phyloP scores from a whole-genome alignment of 1,140 invertebrate species.

The Cydia splendana region DNA sequence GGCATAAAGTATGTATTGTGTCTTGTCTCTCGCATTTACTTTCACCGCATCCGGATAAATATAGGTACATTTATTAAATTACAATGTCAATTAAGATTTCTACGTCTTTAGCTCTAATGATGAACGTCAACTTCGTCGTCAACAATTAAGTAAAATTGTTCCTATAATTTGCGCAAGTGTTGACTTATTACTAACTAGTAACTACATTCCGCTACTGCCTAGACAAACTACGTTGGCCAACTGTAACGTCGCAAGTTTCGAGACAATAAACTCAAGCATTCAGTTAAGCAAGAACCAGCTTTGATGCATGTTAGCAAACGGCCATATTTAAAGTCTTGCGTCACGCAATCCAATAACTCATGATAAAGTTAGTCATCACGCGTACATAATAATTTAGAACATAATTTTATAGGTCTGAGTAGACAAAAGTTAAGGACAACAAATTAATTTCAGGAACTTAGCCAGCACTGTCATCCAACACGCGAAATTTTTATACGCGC shows the following conservation, averaged over 20 bases:
- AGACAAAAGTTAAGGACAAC: too few relatives aligned
- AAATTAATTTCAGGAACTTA: too few relatives aligned
- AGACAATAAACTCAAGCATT: constrained; percentile 22
- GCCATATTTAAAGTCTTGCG: constrained; percentile 18
- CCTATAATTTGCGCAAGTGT: background rate
- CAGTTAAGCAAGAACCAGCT: constrained; percentile 22
- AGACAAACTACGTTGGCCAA: background rate
- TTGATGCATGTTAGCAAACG: constrained; percentile 24
- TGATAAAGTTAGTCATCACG: constrained; percentile 15
- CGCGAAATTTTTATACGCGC: too few relatives aligned
- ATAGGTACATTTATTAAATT: background rate
- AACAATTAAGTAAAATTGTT: background rate
- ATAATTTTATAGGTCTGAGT: too few relatives aligned
- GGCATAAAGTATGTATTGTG: background rate
- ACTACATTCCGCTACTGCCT: constrained; percentile 1
- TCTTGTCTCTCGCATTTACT: background rate
- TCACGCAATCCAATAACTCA: constrained; percentile 25
- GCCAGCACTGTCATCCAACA: too few relatives aligned
- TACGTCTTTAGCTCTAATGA: background rate
- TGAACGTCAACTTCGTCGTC: background rate
- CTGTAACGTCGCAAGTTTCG: constrained; percentile 25
- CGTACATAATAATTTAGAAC: too few relatives aligned
- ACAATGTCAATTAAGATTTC: background rate
- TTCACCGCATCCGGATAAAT: background rate
- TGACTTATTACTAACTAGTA: background rate